These are phyloP conservation scores for Anoplopoma fimbria DNA, from an alignment of 2,113 vertebrate species.

Conservation along the genomic window DNA sequence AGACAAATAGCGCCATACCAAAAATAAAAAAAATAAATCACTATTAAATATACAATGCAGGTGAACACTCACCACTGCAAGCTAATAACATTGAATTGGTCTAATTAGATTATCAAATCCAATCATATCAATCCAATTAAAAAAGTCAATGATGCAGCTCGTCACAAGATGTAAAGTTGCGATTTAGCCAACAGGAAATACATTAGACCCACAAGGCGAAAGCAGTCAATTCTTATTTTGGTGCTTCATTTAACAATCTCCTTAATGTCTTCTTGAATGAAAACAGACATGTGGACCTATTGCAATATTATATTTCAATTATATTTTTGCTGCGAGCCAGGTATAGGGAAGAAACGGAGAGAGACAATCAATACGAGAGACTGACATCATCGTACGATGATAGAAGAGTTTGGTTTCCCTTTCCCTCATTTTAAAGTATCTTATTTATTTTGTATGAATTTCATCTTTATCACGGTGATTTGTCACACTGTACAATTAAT, in stretches of 20 bases:
- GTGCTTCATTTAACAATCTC: not conserved
- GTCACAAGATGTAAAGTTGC: not conserved
- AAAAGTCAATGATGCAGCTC: not conserved
- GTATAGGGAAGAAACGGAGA: not conserved
- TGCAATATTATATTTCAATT: conserved; percentile 8
- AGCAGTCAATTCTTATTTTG: not conserved
- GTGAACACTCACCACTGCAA: not conserved
- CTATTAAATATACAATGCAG: not conserved
- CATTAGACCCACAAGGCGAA: not conserved
- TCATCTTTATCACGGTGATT: conserved; percentile 16
- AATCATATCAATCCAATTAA: conserved; percentile 9
- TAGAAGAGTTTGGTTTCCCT: conserved; percentile 20
- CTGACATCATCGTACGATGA: conserved; percentile 12
- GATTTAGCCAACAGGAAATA: not conserved
- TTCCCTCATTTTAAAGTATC: conserved; percentile 4
- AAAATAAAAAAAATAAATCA: not conserved
- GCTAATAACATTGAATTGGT: not conserved
- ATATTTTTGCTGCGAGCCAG: not conserved
- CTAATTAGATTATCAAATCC: conserved; percentile 2
- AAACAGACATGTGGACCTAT: conserved; percentile 6
- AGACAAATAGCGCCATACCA: not conserved
- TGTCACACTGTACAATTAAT: conserved; percentile 38
- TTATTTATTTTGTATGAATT: conserved; percentile 60
- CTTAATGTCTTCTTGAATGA: not conserved
- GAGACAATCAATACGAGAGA: conserved; percentile 57